Evolutionary conservation across 1,140 invertebrate genomes (phyloP), one percentile per base, ranked within the genome.

Genomic region (Zophobas atratus): DNA sequence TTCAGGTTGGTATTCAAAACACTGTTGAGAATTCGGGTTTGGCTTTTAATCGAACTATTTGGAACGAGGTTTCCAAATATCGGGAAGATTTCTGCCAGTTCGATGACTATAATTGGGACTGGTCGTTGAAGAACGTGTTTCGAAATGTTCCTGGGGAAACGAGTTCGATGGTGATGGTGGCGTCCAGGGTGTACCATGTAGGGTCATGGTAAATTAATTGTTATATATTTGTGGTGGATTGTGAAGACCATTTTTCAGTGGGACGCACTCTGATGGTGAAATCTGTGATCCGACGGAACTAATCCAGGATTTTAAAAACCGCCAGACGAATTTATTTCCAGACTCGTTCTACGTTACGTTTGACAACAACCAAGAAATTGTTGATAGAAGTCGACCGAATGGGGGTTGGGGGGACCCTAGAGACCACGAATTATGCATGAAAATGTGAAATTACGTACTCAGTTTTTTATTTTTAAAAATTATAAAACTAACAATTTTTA

Each of bases 71-170:
- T 35, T 33, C 20, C 20, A 56, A 20, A 33, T 56, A 4, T 56
- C n/a, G 4, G 20, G 55, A 56, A 56, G 4, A 56, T 56, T 56
- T 56, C n/a, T 56, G 55, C 55, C 3, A 32, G 6, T 56, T 56
- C n/a, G 55, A 56, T n/a, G 55, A 56, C 20, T 56, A 56, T n/a
- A 56, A 56, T n/a, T 56, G 55, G 55, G 55, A 56, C 55, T 35
- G 55, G 55, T 56, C 20, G 20, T 56, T 32, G 20, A 56, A 6
- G 6, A 4, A 35, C 20, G 55, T 35, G 4, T 5, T 56, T 20
- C 3, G 3, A n/a, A 4, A 56, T 4, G 20, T 56, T 4, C 20
- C 35, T 4, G 35, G n/a, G 4, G 35, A 56, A 20, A 4, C 20
- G 35, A 56, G 35, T 4, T 6, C 55, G 20, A 35, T 35, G 55